Percentiles rank a stretch among this genome's conserved stretches.
Evolutionary conservation across 2,888 invertebrate species (phyloP).

Genomic region (Trissonchulus latispiculum): DNA sequence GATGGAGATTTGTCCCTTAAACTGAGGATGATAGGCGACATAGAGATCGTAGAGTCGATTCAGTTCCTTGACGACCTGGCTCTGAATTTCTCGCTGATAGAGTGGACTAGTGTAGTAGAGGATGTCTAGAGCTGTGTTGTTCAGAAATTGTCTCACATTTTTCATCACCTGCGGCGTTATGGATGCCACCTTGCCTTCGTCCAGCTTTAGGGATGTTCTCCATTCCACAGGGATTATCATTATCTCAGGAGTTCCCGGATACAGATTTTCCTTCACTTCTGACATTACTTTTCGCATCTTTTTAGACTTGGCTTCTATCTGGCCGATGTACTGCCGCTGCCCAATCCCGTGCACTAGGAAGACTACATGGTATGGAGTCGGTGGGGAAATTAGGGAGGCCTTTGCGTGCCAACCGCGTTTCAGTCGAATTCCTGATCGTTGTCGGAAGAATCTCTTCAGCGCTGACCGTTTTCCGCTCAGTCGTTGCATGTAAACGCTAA

Average conservation of each 20-base stretch:
- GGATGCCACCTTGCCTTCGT: slow-evolving; percentile 57
- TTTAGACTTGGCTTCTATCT: not conserved
- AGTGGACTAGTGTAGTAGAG: slow-evolving; percentile 62
- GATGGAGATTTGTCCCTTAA: slow-evolving; percentile 57
- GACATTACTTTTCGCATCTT: not conserved
- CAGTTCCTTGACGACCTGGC: slow-evolving; percentile 56
- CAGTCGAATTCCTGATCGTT: not conserved
- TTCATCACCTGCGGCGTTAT: slow-evolving; percentile 59
- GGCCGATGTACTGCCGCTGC: slow-evolving; percentile 58
- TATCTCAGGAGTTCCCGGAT: slow-evolving; percentile 44
- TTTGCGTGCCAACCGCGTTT: not conserved
- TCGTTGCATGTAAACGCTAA: not conserved
- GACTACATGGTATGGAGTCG: slow-evolving; percentile 58
- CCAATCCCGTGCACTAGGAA: slow-evolving; percentile 64
- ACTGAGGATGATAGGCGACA: slow-evolving; percentile 57
- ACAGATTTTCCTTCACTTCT: slow-evolving; percentile 30
- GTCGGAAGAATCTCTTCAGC: not conserved
- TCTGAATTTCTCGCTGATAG: slow-evolving; percentile 55
- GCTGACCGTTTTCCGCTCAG: not conserved
- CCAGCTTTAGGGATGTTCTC: slow-evolving; percentile 56
- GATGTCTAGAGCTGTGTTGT: slow-evolving; percentile 62
- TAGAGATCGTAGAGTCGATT: slow-evolving; percentile 58
- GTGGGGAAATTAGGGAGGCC: slow-evolving; percentile 52
- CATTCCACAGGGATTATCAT: slow-evolving; percentile 63
- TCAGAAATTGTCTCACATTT: slow-evolving; percentile 56